Evolutionary conservation across 2,113 vertebrate genomes (phyloP).

Genomic region (Perca schrenkii): DNA sequence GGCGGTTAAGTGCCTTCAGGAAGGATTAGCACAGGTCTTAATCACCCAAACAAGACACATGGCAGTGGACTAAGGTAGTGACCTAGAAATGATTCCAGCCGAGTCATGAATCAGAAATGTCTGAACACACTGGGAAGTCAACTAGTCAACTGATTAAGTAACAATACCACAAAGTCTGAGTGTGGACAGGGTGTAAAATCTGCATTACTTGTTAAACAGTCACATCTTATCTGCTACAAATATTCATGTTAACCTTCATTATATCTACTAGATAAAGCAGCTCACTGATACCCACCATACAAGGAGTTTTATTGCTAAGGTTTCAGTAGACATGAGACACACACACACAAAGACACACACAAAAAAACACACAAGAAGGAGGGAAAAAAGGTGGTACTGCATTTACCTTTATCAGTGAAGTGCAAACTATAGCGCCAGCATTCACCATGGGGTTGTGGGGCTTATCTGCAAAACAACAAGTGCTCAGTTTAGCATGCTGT

Average conservation of each 20-base stretch:
- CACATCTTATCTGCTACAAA: conserved; percentile 20
- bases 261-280: conserved; percentile 37
- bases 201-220: conserved; percentile 14
- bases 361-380: conserved; percentile 26
- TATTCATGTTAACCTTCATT: conserved; percentile 16
- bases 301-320: background rate
- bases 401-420: conserved; percentile 98
- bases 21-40: conserved; percentile 60
- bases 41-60: conserved; percentile 46
- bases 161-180: background rate
- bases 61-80: conserved; percentile 18
- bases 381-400: background rate
- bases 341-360: conserved; percentile 30
- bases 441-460: conserved; percentile 99
- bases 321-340: conserved; percentile 38
- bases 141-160: background rate
- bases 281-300: conserved; percentile 30
- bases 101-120: conserved; percentile 38
- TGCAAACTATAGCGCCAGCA: conserved; percentile 97
- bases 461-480: conserved; percentile 87
- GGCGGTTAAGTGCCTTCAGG: conserved; percentile 41
- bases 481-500: conserved; percentile 11
- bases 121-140: background rate
- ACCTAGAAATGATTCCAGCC: conserved; percentile 35
- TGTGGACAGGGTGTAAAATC: conserved; percentile 6